These are phyloP conservation scores for Zeus faber DNA, from an alignment of 2,113 vertebrate genomes.

Conservation along the genomic window DNA sequence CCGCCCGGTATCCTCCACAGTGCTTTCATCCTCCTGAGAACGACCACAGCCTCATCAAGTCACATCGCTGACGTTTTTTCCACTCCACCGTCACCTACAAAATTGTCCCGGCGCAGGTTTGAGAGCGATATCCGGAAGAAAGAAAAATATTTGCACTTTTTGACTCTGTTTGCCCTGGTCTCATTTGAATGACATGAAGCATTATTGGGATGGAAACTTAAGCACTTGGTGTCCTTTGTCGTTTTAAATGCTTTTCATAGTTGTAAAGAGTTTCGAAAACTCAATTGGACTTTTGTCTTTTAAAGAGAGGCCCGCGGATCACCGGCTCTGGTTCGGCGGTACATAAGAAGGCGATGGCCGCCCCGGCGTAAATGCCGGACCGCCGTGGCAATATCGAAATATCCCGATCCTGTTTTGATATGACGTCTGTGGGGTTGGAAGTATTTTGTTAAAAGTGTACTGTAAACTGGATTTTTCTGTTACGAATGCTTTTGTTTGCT, in stretches of 20 bases:
- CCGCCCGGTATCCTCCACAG: too few relatives aligned
- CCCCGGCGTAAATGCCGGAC: constrained; percentile 20
- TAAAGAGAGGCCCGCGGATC: not conserved
- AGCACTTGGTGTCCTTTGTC: constrained; percentile 70
- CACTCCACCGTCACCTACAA: constrained; percentile 14
- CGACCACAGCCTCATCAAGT: constrained; percentile 28
- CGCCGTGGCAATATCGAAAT: constrained; percentile 28
- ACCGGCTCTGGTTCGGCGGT: too few relatives aligned
- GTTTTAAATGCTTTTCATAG: constrained; percentile 48
- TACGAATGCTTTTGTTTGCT: constrained; percentile 36
- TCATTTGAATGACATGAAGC: constrained; percentile 62
- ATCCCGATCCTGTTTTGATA: constrained; percentile 37
- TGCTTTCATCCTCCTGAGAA: constrained; percentile 29
- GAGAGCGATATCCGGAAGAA: constrained; percentile 45
- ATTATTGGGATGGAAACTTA: constrained; percentile 55
- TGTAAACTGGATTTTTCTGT: constrained; percentile 64
- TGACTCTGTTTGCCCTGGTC: constrained; percentile 57
- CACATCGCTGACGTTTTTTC: constrained; percentile 11
- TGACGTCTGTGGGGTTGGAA: constrained; percentile 19
- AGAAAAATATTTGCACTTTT: constrained; percentile 74
- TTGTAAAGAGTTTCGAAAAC: constrained; percentile 41
- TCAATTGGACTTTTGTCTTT: constrained; percentile 31
- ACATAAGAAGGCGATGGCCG: too few relatives aligned
- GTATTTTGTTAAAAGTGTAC: constrained; percentile 54
- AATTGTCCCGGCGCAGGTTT: constrained; percentile 41